Conservation (phyloP, 2,797 vertebrate genomes). For the Malurus leucopterus region DNA sequence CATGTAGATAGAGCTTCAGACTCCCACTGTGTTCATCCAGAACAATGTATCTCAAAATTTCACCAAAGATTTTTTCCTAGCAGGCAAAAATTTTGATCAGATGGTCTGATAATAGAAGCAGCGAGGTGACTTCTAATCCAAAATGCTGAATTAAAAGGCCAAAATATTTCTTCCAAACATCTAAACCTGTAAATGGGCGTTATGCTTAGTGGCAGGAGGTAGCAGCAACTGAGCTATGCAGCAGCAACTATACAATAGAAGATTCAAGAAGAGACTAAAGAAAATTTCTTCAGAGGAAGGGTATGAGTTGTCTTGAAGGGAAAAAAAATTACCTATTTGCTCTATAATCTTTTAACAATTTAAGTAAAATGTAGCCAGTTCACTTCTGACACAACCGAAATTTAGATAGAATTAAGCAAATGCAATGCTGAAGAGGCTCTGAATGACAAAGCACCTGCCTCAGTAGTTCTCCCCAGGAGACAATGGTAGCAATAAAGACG, state of each 20-base stretch:
- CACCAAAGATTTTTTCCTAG: neutral
- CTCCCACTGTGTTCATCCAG: neutral
- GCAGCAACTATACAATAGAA: conserved; percentile 13
- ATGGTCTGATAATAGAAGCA: neutral
- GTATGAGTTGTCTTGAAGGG: neutral
- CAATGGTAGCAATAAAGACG: conserved; percentile 19
- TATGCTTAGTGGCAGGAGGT: neutral
- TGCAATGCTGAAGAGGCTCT: neutral
- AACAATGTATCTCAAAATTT: conserved; percentile 22
- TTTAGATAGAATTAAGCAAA: neutral
- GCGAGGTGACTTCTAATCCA: neutral
- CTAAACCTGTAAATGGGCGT: neutral
- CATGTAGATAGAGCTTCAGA: neutral
- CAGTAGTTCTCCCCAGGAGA: conserved; percentile 4
- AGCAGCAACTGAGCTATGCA: conserved; percentile 13
- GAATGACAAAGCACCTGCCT: conserved; percentile 48
- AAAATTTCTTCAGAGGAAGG: conserved; percentile 25
- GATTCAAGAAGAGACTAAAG: conserved; percentile 11
- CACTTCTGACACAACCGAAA: neutral
- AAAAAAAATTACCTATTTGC: conserved; percentile 24
- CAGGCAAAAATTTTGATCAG: conserved; percentile 5
- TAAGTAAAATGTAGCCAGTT: conserved; percentile 32
- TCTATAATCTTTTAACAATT: conserved; percentile 37
- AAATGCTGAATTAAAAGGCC: neutral
- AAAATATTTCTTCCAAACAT: conserved; percentile 5